phyloP scores from a whole-genome alignment of 2,888 invertebrate genomes.

The Spodoptera exigua region DNA sequence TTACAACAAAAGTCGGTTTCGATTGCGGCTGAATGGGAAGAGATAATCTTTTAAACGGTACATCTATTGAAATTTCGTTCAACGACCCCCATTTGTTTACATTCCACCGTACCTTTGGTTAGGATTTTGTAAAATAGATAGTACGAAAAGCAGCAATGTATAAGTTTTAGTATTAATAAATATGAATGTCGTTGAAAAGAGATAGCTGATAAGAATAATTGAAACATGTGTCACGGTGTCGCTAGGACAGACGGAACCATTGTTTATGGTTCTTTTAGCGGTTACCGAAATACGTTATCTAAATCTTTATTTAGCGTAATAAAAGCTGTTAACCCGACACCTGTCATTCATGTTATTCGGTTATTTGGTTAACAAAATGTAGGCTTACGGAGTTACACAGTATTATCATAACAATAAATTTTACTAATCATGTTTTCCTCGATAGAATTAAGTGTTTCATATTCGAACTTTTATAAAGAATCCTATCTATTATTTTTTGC shows the following conservation, averaged over 20 bases:
- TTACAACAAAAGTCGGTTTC: conserved; percentile 81
- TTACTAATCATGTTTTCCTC: conserved; percentile 3
- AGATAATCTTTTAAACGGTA: conserved; percentile 81
- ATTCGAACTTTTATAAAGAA: background rate
- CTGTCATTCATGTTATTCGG: conserved; percentile 72
- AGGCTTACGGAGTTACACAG: conserved; percentile 29
- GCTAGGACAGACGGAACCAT: conserved; percentile 62
- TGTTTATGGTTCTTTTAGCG: conserved; percentile 73
- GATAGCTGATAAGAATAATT: conserved; percentile 83
- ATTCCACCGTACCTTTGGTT: conserved; percentile 39
- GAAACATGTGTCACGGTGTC: conserved; percentile 83
- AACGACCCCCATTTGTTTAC: conserved; percentile 59
- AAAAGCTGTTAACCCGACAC: conserved; percentile 81
- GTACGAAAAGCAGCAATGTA: conserved; percentile 44
- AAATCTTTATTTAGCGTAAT: conserved; percentile 73
- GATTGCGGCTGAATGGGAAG: conserved; percentile 81
- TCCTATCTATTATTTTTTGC: too few relatives aligned
- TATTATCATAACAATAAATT: conserved; percentile 35
- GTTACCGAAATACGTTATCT: conserved; percentile 67
- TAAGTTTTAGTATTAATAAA: conserved; percentile 39
- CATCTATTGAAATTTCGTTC: conserved; percentile 66
- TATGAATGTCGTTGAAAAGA: conserved; percentile 65
- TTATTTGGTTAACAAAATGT: conserved; percentile 55
- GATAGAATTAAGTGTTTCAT: background rate
- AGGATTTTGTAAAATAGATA: conserved; percentile 10